phyloP scores from a whole-genome alignment of 53 echinoderm and acorn worm genomes.

The Henricia sp. region DNA sequence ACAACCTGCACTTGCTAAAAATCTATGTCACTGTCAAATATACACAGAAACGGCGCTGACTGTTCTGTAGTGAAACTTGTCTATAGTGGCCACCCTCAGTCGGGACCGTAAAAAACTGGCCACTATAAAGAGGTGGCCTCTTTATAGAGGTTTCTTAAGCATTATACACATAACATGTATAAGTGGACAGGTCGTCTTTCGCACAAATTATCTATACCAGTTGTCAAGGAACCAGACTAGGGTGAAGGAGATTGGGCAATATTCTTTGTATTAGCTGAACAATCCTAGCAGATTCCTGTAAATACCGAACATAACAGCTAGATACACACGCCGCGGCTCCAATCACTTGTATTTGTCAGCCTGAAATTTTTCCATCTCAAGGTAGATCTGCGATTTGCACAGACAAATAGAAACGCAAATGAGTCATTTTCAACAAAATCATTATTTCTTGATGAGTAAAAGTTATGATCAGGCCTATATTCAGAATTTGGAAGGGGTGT shows the following conservation, averaged over 20 bases:
- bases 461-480: not conserved
- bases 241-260: not conserved
- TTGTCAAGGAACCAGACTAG: not conserved
- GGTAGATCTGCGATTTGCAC: not conserved
- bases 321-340: not conserved
- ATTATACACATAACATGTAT: too few relatives aligned
- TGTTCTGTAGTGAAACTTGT: too few relatives aligned
- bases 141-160: too few relatives aligned
- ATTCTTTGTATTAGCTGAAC: not conserved
- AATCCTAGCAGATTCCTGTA: not conserved
- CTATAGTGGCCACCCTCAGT: too few relatives aligned
- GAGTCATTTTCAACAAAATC: not conserved
- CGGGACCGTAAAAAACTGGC: too few relatives aligned
- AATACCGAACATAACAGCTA: not conserved
- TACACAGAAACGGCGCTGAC: too few relatives aligned
- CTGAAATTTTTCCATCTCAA: conserved; percentile 17
- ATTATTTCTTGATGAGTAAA: not conserved
- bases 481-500: not conserved
- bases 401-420: not conserved
- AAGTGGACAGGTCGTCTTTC: not conserved
- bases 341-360: conserved; percentile 21
- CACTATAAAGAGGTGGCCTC: too few relatives aligned
- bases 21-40: too few relatives aligned
- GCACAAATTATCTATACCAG: not conserved
- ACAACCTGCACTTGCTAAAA: too few relatives aligned